Percentiles rank a stretch among this genome's conserved stretches.
These are phyloP conservation scores for Drosophila tripunctata DNA, from an alignment of 2,888 invertebrate species.

Conservation along the genomic window DNA sequence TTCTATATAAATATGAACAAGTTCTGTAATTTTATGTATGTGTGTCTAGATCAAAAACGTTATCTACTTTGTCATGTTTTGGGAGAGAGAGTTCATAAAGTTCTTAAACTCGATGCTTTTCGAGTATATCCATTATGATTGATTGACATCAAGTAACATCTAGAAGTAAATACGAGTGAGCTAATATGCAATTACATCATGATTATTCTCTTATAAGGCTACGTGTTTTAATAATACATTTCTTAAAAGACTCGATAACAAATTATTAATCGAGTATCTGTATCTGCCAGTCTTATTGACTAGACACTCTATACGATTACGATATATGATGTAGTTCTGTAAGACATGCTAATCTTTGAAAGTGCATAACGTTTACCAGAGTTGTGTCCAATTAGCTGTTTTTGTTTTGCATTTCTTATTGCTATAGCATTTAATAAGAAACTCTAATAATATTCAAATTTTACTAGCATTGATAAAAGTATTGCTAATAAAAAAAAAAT, in stretches of 20 bases:
- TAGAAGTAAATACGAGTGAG: slow-evolving; percentile 35
- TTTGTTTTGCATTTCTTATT: too few species aligned
- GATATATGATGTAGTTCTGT: slow-evolving; percentile 33
- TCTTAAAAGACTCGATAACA: slow-evolving; percentile 8
- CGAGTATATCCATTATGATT: slow-evolving; percentile 43
- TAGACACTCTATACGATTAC: slow-evolving; percentile 21
- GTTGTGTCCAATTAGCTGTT: too few species aligned
- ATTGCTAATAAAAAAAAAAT: too few species aligned
- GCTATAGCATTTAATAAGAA: too few species aligned
- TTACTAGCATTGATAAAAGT: too few species aligned
- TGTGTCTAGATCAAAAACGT: slow-evolving; percentile 25
- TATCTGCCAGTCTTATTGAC: slow-evolving; percentile 11
- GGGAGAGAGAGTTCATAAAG: slow-evolving; percentile 49
- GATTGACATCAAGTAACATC: slow-evolving; percentile 52
- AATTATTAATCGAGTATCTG: slow-evolving; percentile 4
- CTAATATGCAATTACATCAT: slow-evolving; percentile 29
- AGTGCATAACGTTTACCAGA: slow-evolving; percentile 72
- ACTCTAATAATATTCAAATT: too few species aligned
- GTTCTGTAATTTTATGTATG: slow-evolving; percentile 4
- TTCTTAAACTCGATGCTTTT: slow-evolving; percentile 9
- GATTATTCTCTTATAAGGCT: slow-evolving; percentile 31
- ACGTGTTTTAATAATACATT: slow-evolving; percentile 10
- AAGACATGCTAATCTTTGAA: slow-evolving; percentile 64
- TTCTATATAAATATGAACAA: slow-evolving; percentile 25
- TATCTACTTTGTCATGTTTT: slow-evolving; percentile 50